Conservation (phyloP, 2,797 vertebrate genomes). For the Sebastes goodei region DNA sequence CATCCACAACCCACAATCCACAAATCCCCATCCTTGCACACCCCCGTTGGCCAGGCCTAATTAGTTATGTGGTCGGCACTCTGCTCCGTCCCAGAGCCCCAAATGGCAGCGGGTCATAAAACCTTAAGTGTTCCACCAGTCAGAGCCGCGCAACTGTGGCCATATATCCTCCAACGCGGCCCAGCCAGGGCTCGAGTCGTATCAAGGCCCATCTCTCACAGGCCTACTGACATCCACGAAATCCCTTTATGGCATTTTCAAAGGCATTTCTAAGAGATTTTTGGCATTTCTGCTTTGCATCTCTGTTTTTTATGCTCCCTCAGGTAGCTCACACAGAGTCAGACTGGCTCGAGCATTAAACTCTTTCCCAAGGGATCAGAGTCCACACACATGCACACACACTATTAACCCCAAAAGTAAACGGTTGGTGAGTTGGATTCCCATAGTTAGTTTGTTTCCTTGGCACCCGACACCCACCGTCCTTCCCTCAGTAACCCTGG, state of each 20-base stretch:
- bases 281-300: constrained; percentile 73
- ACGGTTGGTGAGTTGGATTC: constrained; percentile 52
- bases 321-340: constrained; percentile 47
- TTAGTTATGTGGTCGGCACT: constrained; percentile 81
- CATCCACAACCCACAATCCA: constrained; percentile 65
- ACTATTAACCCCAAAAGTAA: constrained; percentile 68
- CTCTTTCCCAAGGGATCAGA: constrained; percentile 45
- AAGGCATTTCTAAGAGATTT: constrained; percentile 71
- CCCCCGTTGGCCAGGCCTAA: constrained; percentile 69
- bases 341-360: constrained; percentile 27
- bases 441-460: constrained; percentile 64
- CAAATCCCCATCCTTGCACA: constrained; percentile 66
- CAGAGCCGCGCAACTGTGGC: constrained; percentile 78
- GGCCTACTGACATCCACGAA: constrained; percentile 78
- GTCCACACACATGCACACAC: constrained; percentile 41
- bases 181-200: constrained; percentile 67
- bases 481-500: constrained; percentile 45
- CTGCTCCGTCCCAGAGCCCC: constrained; percentile 75
- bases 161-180: constrained; percentile 72
- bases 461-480: constrained; percentile 51
- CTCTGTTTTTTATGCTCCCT: constrained; percentile 51
- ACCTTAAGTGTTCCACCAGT: constrained; percentile 89
- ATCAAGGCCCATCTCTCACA: constrained; percentile 80
- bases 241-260: constrained; percentile 80
- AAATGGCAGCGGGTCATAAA: constrained; percentile 87